Evolutionary conservation across 2,888 invertebrate species (phyloP), one percentile per base, ranked within the genome.

Genomic region (Lasioglossum lativentre): DNA sequence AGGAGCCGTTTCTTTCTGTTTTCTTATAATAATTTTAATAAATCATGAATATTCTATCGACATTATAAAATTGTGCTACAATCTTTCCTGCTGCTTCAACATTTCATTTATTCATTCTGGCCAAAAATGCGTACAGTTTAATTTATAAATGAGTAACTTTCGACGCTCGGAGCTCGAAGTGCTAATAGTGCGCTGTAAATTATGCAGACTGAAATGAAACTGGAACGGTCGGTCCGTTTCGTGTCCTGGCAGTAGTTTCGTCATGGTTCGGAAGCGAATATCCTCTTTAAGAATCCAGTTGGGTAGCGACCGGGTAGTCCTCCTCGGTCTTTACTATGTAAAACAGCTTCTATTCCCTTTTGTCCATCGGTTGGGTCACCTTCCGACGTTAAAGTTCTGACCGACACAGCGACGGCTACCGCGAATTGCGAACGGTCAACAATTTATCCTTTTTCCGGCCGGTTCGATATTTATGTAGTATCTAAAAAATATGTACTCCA

Each of bases 401-500:
- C 92, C 86, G 70, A 42, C 63, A 34, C 52, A 34, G 40, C 68
- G 75, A 85, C 74, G 34, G 75, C 19, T 56, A 52, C 66, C 63
- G 40, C 70, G 71, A 75, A 73, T 75, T 14, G 74, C 27, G 68
- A 42, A 72, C 27, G 80, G 88, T 91, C 89, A 83, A 87, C 80
- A 91, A 79, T 88, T 90, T 84, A 74, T 82, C 86, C 34, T 72
- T 80, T 80, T 78, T 77, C 52, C 75, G 75, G 81, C 74, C 89
- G 30, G 86, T 85, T 89, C 88, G 89, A 90, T 93, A 92, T 93
- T 92, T 92, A 92, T 93, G 92, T 85, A 89, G 89, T 87, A 86
- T 73, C 82, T 80, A 77, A 80, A 83, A 66, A 87, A 87, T 75
- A 68, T 73, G 83, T 83, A 91, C 78, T 63, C 71, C 74, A 45